A percentile compares a stretch with the other conserved stretches of the same genome.
Conservation (phyloP, 2,113 vertebrate species). For the Erpornis zantholeuca region DNA sequence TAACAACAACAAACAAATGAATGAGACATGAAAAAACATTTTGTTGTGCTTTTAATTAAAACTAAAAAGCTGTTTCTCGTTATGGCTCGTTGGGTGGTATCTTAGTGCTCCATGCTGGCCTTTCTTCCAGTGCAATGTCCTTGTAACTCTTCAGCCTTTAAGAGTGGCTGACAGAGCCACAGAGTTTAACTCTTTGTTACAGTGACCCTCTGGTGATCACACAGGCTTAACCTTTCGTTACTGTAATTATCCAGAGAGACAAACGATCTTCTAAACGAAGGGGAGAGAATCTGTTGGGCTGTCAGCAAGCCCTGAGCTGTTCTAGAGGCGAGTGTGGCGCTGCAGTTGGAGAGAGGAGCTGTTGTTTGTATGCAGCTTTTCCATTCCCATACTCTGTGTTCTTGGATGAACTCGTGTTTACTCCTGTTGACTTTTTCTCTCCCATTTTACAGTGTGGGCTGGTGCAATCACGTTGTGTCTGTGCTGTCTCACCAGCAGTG, state of each 20-base stretch:
- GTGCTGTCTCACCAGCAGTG: not conserved
- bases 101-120: constrained; percentile 31
- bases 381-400: not conserved
- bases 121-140: not conserved
- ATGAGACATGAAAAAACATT: constrained; percentile 75
- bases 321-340: not conserved
- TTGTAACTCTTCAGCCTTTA: not conserved
- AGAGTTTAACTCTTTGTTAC: not conserved
- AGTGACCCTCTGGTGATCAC: not conserved
- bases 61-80: constrained; percentile 70
- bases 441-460: not conserved
- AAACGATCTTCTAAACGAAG: not conserved
- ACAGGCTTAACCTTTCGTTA: not conserved
- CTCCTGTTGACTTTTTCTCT: not conserved
- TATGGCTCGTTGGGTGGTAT: constrained; percentile 74
- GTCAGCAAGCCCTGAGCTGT: not conserved
- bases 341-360: not conserved
- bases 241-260: not conserved
- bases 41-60: constrained; percentile 78
- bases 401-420: not conserved
- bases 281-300: not conserved
- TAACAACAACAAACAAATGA: constrained; percentile 79
- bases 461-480: rapidly evolving
- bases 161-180: not conserved
- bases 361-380: not conserved